Conservation (phyloP, 1,140 invertebrate genomes). For the Ctenoplectra terminalis region DNA sequence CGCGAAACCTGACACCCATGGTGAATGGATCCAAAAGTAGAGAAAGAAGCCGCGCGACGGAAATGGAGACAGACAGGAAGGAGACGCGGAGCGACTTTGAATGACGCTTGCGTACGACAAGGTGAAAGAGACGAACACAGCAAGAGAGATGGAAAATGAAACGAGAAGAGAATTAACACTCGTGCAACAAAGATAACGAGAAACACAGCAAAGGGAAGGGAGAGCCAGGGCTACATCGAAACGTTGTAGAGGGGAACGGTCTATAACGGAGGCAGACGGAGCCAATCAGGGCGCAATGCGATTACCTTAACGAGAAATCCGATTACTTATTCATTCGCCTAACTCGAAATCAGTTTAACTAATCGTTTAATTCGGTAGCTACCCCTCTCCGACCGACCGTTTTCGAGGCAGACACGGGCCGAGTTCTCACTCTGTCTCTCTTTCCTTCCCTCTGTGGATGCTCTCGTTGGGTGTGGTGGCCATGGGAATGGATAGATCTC, state of each 20-base stretch:
- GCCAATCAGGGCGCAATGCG: conserved; percentile 82
- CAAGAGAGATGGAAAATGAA: neutral
- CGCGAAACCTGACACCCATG: neutral
- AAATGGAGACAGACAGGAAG: conserved; percentile 14
- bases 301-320: conserved; percentile 83
- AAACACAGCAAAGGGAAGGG: conserved; percentile 11
- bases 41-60: neutral
- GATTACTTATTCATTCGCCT: conserved; percentile 83
- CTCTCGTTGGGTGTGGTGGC: conserved; percentile 30
- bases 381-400: conserved; percentile 48
- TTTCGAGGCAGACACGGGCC: conserved; percentile 52
- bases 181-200: conserved; percentile 22
- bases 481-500: conserved; percentile 41
- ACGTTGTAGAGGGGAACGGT: conserved; percentile 64
- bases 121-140: neutral
- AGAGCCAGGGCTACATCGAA: conserved; percentile 37
- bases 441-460: neutral
- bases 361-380: conserved; percentile 82
- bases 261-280: conserved; percentile 78
- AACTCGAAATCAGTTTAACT: conserved; percentile 83
- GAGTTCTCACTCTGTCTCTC: neutral
- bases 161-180: conserved; percentile 25
- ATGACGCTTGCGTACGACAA: conserved; percentile 9
- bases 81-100: conserved; percentile 5
- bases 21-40: neutral